Base-by-base conservation (phyloP, 2,113 vertebrate genomes). In the Ochotona curzoniae region DNA sequence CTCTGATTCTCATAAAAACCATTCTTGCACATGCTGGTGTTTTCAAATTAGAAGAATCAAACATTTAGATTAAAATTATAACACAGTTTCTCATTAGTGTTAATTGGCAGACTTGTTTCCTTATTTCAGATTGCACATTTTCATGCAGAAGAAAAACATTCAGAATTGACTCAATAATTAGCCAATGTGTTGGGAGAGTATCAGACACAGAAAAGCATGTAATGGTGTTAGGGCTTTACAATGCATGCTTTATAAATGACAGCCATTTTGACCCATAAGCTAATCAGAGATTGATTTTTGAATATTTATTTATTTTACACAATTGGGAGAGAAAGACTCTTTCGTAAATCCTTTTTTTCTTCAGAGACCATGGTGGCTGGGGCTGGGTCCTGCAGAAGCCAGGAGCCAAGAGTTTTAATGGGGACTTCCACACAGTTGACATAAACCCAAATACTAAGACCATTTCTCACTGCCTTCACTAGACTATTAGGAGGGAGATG, bases 31-130 rank as follows among this genome's bases (percentile, higher is more conserved):
- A 49, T 66, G 14, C 28, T 35, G 1, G 6, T 67, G 20, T 60
- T 89, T 47, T 73, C 32, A 83, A 47, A 28, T 75, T 32, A 87
- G 61, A 88, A 6, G 8, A 82, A 64, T 9, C 11, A 73, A 80
- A 70, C 17, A 35, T 85, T 47, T 44, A 54, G 10, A 80, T 2
- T 51, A 79, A 25, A 90, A 93, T 54, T 95, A 28, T 64, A 60
- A 76, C 18, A 85, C 80, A 14, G 1, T 49, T 84, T 51, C 47
- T 93, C 38, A 69, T 18, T 66, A 82, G 28, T 76, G 85, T 88
- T 88, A 38, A 81, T 83, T 83, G 54, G 7, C 60, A 69, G 84
- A 49, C 60, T 79, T 17, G 92, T 80, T 90, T 83, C 82, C 38
- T 44, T 54, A 18, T 69, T 63, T 73, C 9, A 10, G 38, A 74